Conservation (phyloP, 2,797 vertebrate species). For the Eptatretus atami region DNA sequence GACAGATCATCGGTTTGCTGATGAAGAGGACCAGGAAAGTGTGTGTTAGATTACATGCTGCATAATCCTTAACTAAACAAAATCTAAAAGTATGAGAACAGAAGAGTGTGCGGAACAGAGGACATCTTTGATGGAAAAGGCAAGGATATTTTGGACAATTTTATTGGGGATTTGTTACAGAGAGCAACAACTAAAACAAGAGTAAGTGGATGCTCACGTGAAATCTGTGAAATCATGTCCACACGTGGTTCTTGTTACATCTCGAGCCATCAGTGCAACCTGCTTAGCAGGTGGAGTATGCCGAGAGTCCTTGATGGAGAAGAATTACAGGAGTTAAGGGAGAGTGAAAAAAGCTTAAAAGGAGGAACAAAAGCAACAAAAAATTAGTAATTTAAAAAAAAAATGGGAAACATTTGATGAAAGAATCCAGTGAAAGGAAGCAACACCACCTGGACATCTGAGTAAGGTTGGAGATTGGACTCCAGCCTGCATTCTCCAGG, state of each 20-base stretch:
- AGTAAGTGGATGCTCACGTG: constrained; percentile 21
- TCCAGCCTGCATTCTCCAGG: constrained; percentile 39
- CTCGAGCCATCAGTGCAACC: constrained; percentile 57
- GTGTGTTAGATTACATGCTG: no score
- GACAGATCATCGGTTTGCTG: constrained; percentile 62
- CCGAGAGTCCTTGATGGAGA: constrained; percentile 38
- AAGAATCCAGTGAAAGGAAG: neutral
- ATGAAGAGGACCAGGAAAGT: constrained; percentile 8
- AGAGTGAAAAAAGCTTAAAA: no score
- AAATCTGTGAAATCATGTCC: constrained; percentile 43
- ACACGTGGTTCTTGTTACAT: constrained; percentile 46
- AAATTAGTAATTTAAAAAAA: no score
- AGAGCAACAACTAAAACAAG: neutral
- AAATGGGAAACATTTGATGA: no score
- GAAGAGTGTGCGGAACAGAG: no score
- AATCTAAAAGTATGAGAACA: no score
- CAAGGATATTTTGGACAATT: no score
- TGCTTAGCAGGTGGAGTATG: constrained; percentile 70
- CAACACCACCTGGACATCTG: constrained; percentile 46
- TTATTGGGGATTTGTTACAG: no score
- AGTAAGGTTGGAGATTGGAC: constrained; percentile 48
- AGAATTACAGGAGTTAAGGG: no score
- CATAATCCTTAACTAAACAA: no score
- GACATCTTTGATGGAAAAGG: no score
- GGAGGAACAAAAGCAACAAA: no score